Percentiles rank a stretch among this genome's conserved stretches.
Conservation (phyloP, 2,888 invertebrate species). For the Fragum sueziense region DNA sequence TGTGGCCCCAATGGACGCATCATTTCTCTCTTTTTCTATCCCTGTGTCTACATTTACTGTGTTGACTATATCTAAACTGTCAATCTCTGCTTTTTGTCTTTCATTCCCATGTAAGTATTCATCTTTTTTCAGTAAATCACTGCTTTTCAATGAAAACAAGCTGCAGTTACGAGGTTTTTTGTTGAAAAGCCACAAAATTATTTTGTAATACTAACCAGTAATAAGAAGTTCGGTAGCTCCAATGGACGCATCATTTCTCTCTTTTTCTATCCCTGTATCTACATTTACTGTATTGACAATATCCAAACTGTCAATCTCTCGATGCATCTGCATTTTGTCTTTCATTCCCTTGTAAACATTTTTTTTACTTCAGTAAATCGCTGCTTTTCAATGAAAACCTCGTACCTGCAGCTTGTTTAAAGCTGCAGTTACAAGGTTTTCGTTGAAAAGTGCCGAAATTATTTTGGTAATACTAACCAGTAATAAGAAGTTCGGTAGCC, state of each 20-base stretch:
- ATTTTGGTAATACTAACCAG: constrained; percentile 38
- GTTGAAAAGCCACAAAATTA: no score
- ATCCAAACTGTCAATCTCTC: constrained; percentile 78
- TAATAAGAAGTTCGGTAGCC: constrained; percentile 70
- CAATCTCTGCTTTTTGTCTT: constrained; percentile 78
- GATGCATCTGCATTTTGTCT: constrained; percentile 75
- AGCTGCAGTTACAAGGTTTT: no score
- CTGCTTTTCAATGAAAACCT: no score
- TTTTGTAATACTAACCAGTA: constrained; percentile 38
- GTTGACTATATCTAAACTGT: constrained; percentile 76
- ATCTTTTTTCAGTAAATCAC: no score
- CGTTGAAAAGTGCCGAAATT: no score
- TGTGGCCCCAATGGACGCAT: constrained; percentile 71
- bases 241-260: constrained; percentile 75
- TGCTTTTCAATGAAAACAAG: no score
- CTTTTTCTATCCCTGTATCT: constrained; percentile 78
- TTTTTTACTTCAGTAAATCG: no score
- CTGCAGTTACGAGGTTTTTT: no score
- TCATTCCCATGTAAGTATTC: no score
- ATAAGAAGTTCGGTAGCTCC: constrained; percentile 70
- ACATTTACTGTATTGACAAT: constrained; percentile 74
- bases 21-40: constrained; percentile 77
- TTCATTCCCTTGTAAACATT: no score
- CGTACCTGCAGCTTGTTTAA: no score
- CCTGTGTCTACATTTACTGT: constrained; percentile 77